A percentile compares a stretch with the other conserved stretches of the same genome.
Evolutionary conservation across 2,888 invertebrate genomes (phyloP).

Genomic region (Philonicus albiceps): DNA sequence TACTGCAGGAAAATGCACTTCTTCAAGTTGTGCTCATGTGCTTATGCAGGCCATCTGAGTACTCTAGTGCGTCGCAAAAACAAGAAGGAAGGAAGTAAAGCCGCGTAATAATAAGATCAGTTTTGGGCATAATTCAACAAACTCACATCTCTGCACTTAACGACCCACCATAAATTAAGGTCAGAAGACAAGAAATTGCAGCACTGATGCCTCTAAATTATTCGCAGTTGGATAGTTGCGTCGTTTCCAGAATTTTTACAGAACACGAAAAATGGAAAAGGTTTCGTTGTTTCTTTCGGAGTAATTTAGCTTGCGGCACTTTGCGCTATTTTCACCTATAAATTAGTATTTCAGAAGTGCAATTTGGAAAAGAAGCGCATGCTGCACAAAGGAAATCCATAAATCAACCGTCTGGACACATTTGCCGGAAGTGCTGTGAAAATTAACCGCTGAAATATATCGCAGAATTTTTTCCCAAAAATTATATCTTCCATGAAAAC

Average conservation of each 20-base stretch:
- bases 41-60: neutral
- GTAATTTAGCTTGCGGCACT: neutral
- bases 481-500: neutral
- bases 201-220: neutral
- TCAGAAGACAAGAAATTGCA: neutral
- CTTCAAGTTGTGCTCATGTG: neutral
- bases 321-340: neutral
- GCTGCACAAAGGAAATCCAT: neutral
- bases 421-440: neutral
- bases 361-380: neutral
- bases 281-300: neutral
- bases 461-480: neutral
- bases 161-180: neutral
- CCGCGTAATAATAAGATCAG: neutral
- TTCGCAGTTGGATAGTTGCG: neutral
- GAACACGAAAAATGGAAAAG: neutral
- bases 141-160: neutral
- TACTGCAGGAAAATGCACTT: neutral
- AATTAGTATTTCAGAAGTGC: neutral
- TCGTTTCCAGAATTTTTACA: constrained; percentile 2
- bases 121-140: neutral
- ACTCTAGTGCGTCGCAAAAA: neutral
- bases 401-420: neutral
- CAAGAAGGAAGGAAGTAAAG: neutral
- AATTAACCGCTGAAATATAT: neutral